Conservation (phyloP, 2,888 invertebrate genomes). For the Meta bourneti region DNA sequence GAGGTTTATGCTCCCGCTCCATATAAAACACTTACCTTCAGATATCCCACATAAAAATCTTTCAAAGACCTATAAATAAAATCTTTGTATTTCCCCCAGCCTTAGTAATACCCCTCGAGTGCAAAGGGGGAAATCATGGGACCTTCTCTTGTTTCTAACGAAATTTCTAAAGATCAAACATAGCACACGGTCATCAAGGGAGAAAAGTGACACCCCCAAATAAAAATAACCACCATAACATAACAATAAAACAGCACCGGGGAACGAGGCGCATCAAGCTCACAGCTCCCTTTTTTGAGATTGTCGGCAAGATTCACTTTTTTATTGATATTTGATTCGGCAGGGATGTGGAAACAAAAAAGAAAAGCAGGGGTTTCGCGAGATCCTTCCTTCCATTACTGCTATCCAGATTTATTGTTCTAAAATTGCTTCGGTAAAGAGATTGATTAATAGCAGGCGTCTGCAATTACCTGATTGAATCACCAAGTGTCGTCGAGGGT, state of each 20-base stretch:
- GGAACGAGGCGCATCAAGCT: background rate
- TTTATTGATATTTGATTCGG: constrained; percentile 66
- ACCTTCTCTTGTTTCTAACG: constrained; percentile 55
- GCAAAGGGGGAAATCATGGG: background rate
- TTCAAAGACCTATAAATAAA: background rate
- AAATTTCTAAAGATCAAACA: constrained; percentile 60
- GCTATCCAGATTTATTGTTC: constrained; percentile 65
- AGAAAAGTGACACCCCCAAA: constrained; percentile 18
- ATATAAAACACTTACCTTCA: background rate
- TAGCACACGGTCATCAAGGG: constrained; percentile 6
- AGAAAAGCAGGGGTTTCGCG: background rate
- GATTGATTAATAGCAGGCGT: constrained; percentile 69
- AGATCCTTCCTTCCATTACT: constrained; percentile 49
- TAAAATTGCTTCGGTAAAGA: constrained; percentile 65
- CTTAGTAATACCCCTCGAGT: no score
- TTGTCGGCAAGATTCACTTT: constrained; percentile 29
- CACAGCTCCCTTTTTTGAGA: constrained; percentile 1
- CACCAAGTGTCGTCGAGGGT: constrained; percentile 49
- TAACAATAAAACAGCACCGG: background rate
- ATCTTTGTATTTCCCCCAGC: background rate
- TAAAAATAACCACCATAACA: constrained; percentile 37
- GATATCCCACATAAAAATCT: background rate
- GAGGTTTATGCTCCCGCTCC: no score
- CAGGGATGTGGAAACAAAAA: constrained; percentile 14
- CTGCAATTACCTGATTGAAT: constrained; percentile 69